Base-by-base conservation (phyloP, 2,113 vertebrate species). In the Erythrocercus mccallii region DNA sequence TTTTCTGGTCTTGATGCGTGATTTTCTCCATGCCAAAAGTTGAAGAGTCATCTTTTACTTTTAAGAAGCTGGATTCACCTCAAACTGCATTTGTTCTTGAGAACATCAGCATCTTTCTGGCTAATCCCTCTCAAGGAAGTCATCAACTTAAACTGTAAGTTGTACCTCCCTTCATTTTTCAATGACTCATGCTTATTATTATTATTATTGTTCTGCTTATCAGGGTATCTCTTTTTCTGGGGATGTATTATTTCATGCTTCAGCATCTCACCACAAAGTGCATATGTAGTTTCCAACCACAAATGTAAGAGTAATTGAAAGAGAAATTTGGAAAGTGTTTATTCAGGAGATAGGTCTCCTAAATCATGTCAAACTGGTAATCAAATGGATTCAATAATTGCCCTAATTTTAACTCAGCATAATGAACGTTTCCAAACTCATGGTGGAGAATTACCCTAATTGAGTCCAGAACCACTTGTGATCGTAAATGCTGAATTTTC, bases 121-220 rank as follows among this genome's bases (percentile, higher is more conserved):
- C 62, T 82, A 73, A 72, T 77, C 10, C 66, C 21, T 84, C 48
- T 88, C 45, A 85, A 82, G 38, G 58, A 95, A 94, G 54, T 47
- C 85, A 85, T 70, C 37, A 90, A 37, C 30, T 65, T 51, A 18
- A 80, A 66, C 2, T 57, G 19, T 65, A 77, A 47, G 8, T 77
- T 83, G 17, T 54, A 54, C 37, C 57, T 95, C 58, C 77, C 44
- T 78, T 96, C 70, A 51, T 87, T 95, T 95, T 82, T 88, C 68
- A 90, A 12, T 73, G 81, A 66, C 1, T 2, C 33, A 24, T 18
- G 11, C 28, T 77, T 95, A 53, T 90, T 92, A 13, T 42, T 69
- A n/a, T n/a, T 86, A 44, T 72, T 91, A 88, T 69, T 53, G 7
- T 73, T 95, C 71, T 86, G 56, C 87, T 95, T 97, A 97, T 95